Conservation (phyloP, 2,888 invertebrate genomes). For the Cantharis rustica region DNA sequence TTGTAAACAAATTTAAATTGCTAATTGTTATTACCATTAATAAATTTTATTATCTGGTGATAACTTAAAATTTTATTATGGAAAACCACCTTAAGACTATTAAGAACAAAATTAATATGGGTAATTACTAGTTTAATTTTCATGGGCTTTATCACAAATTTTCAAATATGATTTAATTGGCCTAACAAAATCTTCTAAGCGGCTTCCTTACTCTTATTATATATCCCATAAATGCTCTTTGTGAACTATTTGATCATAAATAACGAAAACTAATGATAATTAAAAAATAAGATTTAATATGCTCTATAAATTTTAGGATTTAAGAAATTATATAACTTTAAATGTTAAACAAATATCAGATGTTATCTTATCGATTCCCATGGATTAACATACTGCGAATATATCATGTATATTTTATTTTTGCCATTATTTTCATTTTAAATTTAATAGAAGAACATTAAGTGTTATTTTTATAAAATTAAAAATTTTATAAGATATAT, state of each 20-base stretch:
- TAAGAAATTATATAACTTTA: constrained; percentile 1
- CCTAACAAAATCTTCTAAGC: neutral
- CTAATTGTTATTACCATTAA: neutral
- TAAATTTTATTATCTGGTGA: neutral
- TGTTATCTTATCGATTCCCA: constrained; percentile 3
- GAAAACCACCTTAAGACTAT: neutral
- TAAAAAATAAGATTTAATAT: neutral
- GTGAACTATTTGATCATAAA: neutral
- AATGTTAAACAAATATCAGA: neutral
- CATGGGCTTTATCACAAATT: neutral
- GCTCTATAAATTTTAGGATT: neutral
- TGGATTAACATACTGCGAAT: neutral
- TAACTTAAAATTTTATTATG: neutral
- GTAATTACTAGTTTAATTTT: neutral
- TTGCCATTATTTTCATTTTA: neutral
- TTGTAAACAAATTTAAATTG: neutral
- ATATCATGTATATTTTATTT: neutral
- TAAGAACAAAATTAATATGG: neutral
- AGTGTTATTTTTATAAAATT: neutral
- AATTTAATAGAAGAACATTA: neutral
- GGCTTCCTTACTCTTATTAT: neutral
- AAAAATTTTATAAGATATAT: neutral
- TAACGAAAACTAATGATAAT: neutral
- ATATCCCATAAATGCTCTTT: neutral
- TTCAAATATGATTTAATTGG: neutral